Conservation (phyloP, 2,888 invertebrate species). For the Barypeithes pellucidus region DNA sequence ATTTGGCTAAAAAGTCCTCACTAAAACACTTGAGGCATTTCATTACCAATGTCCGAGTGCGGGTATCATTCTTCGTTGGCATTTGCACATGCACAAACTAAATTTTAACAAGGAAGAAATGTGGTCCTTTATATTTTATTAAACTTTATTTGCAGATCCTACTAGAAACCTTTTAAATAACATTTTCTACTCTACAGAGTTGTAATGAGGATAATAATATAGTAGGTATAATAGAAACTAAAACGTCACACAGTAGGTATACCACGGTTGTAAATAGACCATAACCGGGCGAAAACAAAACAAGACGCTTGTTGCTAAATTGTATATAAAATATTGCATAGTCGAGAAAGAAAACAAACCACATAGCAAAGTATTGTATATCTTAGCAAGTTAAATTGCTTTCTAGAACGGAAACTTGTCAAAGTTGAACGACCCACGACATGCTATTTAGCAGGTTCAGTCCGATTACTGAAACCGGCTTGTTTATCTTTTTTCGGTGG, state of each 20-base stretch:
- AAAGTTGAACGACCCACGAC: constrained; percentile 24
- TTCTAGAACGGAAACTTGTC: constrained; percentile 28
- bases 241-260: not conserved
- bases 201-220: not conserved
- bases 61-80: too few relatives aligned
- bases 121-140: too few relatives aligned
- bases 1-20: too few relatives aligned
- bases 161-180: not conserved
- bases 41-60: too few relatives aligned
- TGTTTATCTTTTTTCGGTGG: constrained; percentile 21
- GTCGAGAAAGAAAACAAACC: constrained; percentile 21
- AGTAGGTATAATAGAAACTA: constrained; percentile 1
- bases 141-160: too few relatives aligned
- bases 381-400: constrained; percentile 22
- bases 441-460: constrained; percentile 20
- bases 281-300: constrained; percentile 12
- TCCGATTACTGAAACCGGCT: constrained; percentile 23
- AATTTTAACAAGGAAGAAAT: too few relatives aligned
- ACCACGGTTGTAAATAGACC: constrained; percentile 10
- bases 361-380: constrained; percentile 17
- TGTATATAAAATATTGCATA: constrained; percentile 21
- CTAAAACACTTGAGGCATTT: too few relatives aligned
- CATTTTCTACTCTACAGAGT: not conserved
- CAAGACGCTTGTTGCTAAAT: constrained; percentile 16
- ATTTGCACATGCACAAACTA: too few relatives aligned